Conservation (phyloP, 2,797 vertebrate species). For the Synanceia verrucosa region DNA sequence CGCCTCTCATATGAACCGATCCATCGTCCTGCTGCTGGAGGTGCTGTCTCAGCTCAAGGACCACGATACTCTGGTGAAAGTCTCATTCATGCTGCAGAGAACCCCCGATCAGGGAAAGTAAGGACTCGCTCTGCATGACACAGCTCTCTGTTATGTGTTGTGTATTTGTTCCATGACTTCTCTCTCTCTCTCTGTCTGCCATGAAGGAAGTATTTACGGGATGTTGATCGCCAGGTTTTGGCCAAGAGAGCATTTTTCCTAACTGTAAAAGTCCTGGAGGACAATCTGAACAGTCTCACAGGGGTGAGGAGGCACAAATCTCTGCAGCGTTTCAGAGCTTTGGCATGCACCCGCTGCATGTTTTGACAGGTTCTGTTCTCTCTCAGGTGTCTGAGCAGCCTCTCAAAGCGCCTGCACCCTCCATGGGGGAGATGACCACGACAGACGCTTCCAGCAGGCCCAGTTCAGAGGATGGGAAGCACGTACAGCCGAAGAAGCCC, state of each 20-base stretch:
- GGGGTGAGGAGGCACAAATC: conserved; percentile 81
- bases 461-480: conserved; percentile 88
- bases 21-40: conserved; percentile 93
- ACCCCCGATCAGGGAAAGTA: conserved; percentile 99
- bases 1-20: conserved; percentile 99
- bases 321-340: conserved; percentile 18
- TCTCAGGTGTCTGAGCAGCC: conserved; percentile 88
- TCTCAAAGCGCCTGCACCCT: conserved; percentile 78
- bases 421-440: conserved; percentile 94
- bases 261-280: conserved; percentile 97
- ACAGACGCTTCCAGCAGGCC: conserved; percentile 88
- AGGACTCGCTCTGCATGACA: conserved; percentile 50
- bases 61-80: conserved; percentile 93
- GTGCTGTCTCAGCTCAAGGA: conserved; percentile 95
- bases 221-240: conserved; percentile 98
- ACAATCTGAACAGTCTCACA: conserved; percentile 92
- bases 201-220: conserved; percentile 95
- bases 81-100: conserved; percentile 98
- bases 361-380: conserved; percentile 65
- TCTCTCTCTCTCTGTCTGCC: conserved; percentile 15
- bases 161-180: conserved; percentile 38
- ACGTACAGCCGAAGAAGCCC: conserved; percentile 86
- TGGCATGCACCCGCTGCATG: conserved; percentile 45
- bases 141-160: conserved; percentile 8
- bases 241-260: conserved; percentile 96